Conservation (phyloP, 2,797 vertebrate species). For the Pelobates cultripes region DNA sequence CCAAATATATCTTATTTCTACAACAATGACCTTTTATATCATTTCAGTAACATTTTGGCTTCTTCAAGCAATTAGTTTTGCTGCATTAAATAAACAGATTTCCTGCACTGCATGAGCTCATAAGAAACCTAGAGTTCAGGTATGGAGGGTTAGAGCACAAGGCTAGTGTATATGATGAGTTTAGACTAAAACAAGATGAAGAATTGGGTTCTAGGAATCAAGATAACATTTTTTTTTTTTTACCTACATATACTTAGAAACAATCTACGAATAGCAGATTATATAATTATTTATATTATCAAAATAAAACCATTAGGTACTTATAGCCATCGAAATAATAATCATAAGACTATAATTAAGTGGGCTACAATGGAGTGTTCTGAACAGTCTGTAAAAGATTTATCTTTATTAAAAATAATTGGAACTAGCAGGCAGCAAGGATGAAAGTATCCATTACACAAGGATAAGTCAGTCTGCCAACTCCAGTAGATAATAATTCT, state of each 20-base stretch:
- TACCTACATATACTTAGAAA: background rate
- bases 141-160: constrained; percentile 6
- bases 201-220: constrained; percentile 11
- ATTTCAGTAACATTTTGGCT: constrained; percentile 44
- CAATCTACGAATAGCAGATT: background rate
- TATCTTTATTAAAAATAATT: constrained; percentile 14
- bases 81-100: constrained; percentile 43
- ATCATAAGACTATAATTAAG: background rate
- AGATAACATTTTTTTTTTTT: background rate
- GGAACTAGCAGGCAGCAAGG: constrained; percentile 3
- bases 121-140: constrained; percentile 15
- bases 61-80: constrained; percentile 40
- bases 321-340: background rate
- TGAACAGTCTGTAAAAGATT: constrained; percentile 16
- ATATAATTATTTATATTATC: constrained; percentile 2
- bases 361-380: background rate
- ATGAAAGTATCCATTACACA: constrained; percentile 5
- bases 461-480: background rate
- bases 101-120: constrained; percentile 31
- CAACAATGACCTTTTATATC: constrained; percentile 42
- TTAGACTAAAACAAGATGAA: constrained; percentile 5
- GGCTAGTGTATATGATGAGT: constrained; percentile 10
- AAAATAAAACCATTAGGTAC: constrained; percentile 5
- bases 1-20: constrained; percentile 44
- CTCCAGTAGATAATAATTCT: constrained; percentile 3